phyloP scores from a whole-genome alignment of 2,888 invertebrate species.

The Lymantria monacha region DNA sequence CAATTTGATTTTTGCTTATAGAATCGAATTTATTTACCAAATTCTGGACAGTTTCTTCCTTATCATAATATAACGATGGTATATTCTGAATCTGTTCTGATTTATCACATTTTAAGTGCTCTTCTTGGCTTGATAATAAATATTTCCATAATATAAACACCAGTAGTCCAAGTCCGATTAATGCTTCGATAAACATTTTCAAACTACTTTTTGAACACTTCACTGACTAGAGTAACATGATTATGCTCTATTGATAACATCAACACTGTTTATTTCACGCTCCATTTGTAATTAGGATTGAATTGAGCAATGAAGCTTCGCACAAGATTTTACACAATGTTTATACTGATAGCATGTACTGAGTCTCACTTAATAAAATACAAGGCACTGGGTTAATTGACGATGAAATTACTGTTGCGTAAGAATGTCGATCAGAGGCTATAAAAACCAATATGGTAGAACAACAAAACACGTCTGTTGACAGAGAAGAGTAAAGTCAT shows the following conservation, averaged over 20 bases:
- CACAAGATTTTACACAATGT: slow-evolving; percentile 43
- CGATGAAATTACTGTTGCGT: slow-evolving; percentile 21
- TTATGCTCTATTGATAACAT: slow-evolving; percentile 36
- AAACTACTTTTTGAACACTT: slow-evolving; percentile 53
- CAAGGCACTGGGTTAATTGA: slow-evolving; percentile 22
- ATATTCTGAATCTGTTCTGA: slow-evolving; percentile 12
- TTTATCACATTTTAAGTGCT: slow-evolving; percentile 20
- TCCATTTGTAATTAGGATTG: slow-evolving; percentile 53
- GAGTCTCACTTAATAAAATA: slow-evolving; percentile 11
- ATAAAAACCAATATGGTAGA: slow-evolving; percentile 23
- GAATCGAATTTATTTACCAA: slow-evolving; percentile 2
- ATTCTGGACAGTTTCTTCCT: slow-evolving; percentile 3
- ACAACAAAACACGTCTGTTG: slow-evolving; percentile 31
- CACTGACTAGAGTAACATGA: slow-evolving; percentile 51
- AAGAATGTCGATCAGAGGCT: slow-evolving; percentile 11
- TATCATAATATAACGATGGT: background rate
- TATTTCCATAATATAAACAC: slow-evolving; percentile 66
- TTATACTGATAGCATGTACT: slow-evolving; percentile 15
- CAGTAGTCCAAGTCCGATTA: slow-evolving; percentile 62
- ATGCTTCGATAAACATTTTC: slow-evolving; percentile 66
- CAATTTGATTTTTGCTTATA: slow-evolving; percentile 3
- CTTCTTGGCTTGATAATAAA: slow-evolving; percentile 38
- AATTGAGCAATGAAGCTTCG: slow-evolving; percentile 49
- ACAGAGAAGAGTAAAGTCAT: slow-evolving; percentile 56
- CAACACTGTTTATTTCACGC: slow-evolving; percentile 49